Percentiles rank a stretch among this genome's conserved stretches.
phyloP scores from a whole-genome alignment of 2,113 vertebrate species.

The Cochlearius cochlearius region DNA sequence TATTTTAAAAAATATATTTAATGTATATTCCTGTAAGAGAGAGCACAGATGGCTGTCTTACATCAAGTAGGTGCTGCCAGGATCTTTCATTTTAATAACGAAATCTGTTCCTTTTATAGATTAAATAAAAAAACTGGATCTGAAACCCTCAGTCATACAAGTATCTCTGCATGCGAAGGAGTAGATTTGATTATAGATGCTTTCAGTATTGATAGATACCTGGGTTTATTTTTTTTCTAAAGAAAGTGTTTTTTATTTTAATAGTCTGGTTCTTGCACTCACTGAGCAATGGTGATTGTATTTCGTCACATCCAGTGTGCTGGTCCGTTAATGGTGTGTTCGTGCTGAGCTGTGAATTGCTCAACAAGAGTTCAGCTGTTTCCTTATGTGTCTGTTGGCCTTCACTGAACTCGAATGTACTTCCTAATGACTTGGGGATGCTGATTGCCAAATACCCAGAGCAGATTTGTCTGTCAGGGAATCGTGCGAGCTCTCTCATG shows the following conservation, averaged over 20 bases:
- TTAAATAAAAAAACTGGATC: not conserved
- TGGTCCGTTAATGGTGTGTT: not conserved
- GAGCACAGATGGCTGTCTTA: not conserved
- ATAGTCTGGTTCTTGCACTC: not conserved
- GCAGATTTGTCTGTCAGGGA: not conserved
- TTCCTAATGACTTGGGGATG: not conserved
- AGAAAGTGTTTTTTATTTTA: not conserved
- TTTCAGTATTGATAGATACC: not conserved
- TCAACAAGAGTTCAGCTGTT: not conserved
- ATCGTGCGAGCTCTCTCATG: not conserved
- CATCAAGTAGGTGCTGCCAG: not conserved
- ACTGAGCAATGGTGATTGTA: not conserved
- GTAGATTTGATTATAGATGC: not conserved
- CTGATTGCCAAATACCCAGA: not conserved
- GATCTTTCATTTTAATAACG: not conserved
- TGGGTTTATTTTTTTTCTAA: not conserved
- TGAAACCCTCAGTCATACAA: not conserved
- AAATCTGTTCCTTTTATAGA: not conserved
- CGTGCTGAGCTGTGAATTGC: conserved; percentile 32
- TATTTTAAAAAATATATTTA: not conserved
- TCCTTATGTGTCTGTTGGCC: not conserved
- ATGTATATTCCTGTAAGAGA: not conserved
- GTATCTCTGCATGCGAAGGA: not conserved
- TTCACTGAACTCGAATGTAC: not conserved
- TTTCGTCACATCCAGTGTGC: not conserved